Percentiles rank a stretch among this genome's conserved stretches.
phyloP scores from a whole-genome alignment of 2,888 invertebrate species.

The Schrankia costaestrigalis region DNA sequence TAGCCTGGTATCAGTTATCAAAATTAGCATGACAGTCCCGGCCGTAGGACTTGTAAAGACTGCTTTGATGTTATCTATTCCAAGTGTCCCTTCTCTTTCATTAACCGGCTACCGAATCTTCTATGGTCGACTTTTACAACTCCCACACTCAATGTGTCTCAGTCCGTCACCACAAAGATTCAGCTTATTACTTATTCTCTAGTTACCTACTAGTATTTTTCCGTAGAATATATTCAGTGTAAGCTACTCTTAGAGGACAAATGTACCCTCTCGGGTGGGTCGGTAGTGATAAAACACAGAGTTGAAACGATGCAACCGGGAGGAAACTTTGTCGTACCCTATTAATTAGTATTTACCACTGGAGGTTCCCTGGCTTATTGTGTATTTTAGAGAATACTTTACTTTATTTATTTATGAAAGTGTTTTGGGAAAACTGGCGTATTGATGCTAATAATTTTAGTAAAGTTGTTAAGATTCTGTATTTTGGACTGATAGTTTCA shows the following conservation, averaged over 20 bases:
- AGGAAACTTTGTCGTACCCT: constrained; percentile 35
- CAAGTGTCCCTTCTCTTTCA: no score
- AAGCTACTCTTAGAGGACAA: constrained; percentile 15
- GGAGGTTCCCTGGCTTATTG: constrained; percentile 13
- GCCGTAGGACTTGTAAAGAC: no score
- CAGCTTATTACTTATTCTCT: no score
- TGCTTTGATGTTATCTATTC: no score
- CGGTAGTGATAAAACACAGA: constrained; percentile 29
- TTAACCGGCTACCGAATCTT: no score
- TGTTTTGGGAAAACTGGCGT: neutral
- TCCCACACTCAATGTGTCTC: no score
- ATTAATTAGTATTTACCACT: constrained; percentile 47
- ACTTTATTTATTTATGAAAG: constrained; percentile 1
- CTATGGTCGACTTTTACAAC: no score
- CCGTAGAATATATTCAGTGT: constrained; percentile 4
- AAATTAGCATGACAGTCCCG: no score
- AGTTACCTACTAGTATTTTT: no score
- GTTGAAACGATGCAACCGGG: constrained; percentile 37
- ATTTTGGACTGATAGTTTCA: no score
- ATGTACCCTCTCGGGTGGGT: constrained; percentile 23
- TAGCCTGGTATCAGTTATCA: no score
- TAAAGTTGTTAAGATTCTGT: neutral
- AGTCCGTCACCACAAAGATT: no score
- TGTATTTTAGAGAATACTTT: constrained; percentile 15
- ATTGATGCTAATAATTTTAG: neutral